These are phyloP conservation scores for Brachyhypopomus gauderio DNA, from an alignment of 2,113 vertebrate species.

Conservation along the genomic window DNA sequence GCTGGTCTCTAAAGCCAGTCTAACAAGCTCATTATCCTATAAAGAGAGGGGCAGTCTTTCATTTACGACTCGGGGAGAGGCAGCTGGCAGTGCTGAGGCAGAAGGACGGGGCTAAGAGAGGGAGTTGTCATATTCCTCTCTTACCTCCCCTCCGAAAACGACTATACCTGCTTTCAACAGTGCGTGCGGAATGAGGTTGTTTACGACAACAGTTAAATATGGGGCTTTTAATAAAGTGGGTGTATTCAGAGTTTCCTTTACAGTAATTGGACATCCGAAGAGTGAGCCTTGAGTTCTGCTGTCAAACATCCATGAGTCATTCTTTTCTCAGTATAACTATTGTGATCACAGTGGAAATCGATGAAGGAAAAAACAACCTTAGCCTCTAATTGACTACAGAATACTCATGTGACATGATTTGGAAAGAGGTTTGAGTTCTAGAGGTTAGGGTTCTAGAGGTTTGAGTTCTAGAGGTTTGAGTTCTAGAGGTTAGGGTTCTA, in stretches of 20 bases:
- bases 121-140: constrained; percentile 29
- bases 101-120: constrained; percentile 4
- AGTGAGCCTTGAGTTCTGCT: neutral
- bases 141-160: neutral
- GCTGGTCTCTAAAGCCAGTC: constrained; percentile 41
- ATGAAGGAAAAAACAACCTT: neutral
- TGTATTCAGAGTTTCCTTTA: neutral
- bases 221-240: neutral
- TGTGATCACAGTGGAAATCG: neutral
- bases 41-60: constrained; percentile 37
- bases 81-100: neutral
- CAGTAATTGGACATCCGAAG: neutral
- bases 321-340: neutral
- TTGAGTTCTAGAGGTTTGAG: neutral
- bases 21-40: constrained; percentile 57
- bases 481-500: neutral
- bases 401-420: neutral
- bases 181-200: neutral
- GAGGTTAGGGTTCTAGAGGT: neutral
- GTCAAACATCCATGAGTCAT: neutral
- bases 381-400: neutral
- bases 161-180: neutral
- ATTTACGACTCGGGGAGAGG: constrained; percentile 29
- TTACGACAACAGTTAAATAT: neutral
- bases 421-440: neutral